Evolutionary conservation across 2,797 vertebrate species (phyloP).

Genomic region (Phaenicophaeus curvirostris): DNA sequence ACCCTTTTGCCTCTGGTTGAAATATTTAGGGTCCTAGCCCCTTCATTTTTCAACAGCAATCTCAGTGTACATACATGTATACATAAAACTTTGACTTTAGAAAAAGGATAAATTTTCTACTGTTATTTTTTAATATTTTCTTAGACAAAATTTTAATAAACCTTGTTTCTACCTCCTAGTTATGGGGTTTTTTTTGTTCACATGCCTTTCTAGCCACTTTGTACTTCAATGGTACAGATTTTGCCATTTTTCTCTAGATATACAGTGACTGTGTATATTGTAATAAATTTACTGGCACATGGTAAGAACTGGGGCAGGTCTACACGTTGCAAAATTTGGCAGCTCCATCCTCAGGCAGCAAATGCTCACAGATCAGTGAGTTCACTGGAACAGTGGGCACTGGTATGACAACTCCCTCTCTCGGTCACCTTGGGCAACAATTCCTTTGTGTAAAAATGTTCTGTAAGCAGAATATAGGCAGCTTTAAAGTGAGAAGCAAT

Average conservation of each 20-base stretch:
- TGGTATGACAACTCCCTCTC: background rate
- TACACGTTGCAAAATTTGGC: background rate
- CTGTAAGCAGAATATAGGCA: background rate
- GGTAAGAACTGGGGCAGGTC: background rate
- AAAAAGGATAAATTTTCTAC: background rate
- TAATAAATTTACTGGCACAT: background rate
- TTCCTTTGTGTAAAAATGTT: background rate
- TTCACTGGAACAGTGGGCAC: rapidly evolving
- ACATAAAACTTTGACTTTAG: background rate
- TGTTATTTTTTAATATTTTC: background rate
- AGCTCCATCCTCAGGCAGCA: background rate
- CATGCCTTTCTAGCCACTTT: background rate
- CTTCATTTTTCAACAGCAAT: background rate
- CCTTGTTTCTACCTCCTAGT: background rate
- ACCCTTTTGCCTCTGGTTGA: background rate
- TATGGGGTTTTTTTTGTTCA: background rate
- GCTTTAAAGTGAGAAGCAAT: background rate
- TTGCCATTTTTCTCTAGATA: background rate
- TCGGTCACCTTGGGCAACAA: background rate
- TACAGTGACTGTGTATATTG: background rate
- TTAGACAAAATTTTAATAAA: background rate
- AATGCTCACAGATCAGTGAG: background rate
- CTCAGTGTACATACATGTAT: background rate
- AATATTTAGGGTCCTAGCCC: background rate
- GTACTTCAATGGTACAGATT: background rate